phyloP scores from a whole-genome alignment of 2,113 vertebrate genomes.

The Caloenas nicobarica region DNA sequence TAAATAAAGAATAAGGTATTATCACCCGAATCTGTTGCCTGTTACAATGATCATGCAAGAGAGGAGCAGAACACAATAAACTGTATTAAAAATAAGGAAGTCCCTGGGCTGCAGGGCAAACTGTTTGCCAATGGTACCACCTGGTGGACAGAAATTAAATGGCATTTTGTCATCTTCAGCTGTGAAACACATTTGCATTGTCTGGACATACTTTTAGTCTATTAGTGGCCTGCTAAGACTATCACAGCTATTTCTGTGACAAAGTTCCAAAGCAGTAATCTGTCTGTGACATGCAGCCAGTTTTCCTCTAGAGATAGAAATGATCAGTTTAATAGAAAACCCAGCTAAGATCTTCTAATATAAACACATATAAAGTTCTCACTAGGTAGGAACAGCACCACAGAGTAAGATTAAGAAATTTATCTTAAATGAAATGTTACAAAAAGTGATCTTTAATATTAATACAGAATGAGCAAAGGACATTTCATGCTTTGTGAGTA shows the following conservation, averaged over 20 bases:
- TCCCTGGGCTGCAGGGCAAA: background rate
- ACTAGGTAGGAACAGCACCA: background rate
- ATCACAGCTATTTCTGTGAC: background rate
- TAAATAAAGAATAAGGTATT: background rate
- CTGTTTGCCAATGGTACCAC: background rate
- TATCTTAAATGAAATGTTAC: background rate
- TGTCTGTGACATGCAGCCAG: background rate
- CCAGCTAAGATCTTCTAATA: background rate
- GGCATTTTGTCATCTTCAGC: background rate
- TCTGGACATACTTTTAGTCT: background rate
- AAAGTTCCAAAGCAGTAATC: background rate
- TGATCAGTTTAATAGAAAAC: background rate
- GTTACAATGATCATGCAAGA: background rate
- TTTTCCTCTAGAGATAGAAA: background rate
- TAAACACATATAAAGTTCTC: background rate
- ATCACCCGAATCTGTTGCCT: background rate
- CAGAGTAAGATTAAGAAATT: background rate
- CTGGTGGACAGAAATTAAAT: background rate
- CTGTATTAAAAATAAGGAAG: accelerated
- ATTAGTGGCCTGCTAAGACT: background rate
- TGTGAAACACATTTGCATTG: background rate
- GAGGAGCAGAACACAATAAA: background rate
- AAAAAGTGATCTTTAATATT: background rate
- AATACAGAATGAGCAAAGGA: background rate
- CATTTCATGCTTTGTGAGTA: background rate